Evolutionary conservation across 2,113 vertebrate species (phyloP), one percentile per base, ranked within the genome.

Genomic region (Micronisus gabar): DNA sequence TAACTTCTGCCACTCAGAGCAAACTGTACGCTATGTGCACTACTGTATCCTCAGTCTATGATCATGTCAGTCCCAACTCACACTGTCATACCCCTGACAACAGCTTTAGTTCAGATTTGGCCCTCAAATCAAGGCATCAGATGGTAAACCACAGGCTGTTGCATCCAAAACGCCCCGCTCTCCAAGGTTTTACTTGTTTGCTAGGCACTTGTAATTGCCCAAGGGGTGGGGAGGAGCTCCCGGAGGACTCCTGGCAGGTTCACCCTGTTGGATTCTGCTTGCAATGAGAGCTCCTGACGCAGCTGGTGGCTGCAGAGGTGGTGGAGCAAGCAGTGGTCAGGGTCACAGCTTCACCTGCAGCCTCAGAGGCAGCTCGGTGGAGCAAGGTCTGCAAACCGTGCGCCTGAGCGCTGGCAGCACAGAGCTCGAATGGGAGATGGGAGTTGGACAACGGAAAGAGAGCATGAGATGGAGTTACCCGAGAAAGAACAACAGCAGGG

Each of bases 111-210:
- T 84, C 80, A 65, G 23, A 67, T 68, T 23, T 86, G 56, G 47
- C 4, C 25, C 34, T 71, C 65, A 63, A 66, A 83, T 41, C 43
- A 52, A 65, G 53, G 41, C 43, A 70, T 90, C 81, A 58, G 75
- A 68, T 8, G 22, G 56, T 55, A 90, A 86, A 29, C 61, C 11
- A 1, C 30, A 66, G 47, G 48, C 26, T 86, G 68, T 5, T 41
- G 0, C 19, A 47, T n/a, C 47, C 70, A 55, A 75, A 79, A 72
- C 0, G 0, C 26, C 63, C 34, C 2, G 3, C 30, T 81, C 52
- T 79, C 43, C 67, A 63, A 41, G 41, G 21, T 17, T 18, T 1
- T 58, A 86, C 62, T 45, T 47, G 34, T 52, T 78, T 90, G 32
- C 38, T 52, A 36, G 4, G 1, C 59, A 11, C 10, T 13, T 50